Percentiles rank a stretch among this genome's conserved stretches.
Evolutionary conservation across 2,888 invertebrate species (phyloP).

Genomic region (Urechis unicinctus): DNA sequence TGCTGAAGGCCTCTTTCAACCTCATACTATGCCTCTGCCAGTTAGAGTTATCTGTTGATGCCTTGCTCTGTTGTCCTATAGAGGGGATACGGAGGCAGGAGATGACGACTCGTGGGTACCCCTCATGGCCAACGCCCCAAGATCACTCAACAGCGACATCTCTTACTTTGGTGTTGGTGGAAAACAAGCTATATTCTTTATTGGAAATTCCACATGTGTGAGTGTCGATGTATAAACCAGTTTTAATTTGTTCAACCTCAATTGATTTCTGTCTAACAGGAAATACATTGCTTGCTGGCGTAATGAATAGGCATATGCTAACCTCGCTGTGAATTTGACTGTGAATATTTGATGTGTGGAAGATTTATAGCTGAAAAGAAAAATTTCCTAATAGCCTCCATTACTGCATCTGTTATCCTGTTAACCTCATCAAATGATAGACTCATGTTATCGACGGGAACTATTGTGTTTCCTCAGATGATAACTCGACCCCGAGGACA

Average conservation of each 20-base stretch:
- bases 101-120: neutral
- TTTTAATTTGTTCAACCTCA: neutral
- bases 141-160: slow-evolving; percentile 49
- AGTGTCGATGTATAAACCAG: too few relatives aligned
- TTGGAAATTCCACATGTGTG: slow-evolving; percentile 44
- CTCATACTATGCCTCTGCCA: too few relatives aligned
- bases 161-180: slow-evolving; percentile 51
- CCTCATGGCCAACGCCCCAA: slow-evolving; percentile 24
- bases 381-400: too few relatives aligned
- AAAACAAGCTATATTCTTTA: slow-evolving; percentile 50
- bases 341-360: too few relatives aligned
- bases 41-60: too few relatives aligned
- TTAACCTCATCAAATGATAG: neutral
- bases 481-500: slow-evolving; percentile 40
- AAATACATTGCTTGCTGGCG: too few relatives aligned
- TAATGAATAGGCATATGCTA: too few relatives aligned
- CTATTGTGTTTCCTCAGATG: slow-evolving; percentile 40
- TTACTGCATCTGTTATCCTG: neutral
- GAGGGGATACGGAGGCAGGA: neutral
- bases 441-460: too few relatives aligned
- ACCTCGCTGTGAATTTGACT: too few relatives aligned
- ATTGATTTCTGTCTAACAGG: neutral
- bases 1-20: too few relatives aligned
- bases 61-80: too few relatives aligned
- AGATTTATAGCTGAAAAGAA: too few relatives aligned